Percentiles rank a stretch among this genome's conserved stretches.
These are phyloP conservation scores for Thinocorus orbignyianus DNA, from an alignment of 2,113 vertebrate genomes.

Conservation along the genomic window DNA sequence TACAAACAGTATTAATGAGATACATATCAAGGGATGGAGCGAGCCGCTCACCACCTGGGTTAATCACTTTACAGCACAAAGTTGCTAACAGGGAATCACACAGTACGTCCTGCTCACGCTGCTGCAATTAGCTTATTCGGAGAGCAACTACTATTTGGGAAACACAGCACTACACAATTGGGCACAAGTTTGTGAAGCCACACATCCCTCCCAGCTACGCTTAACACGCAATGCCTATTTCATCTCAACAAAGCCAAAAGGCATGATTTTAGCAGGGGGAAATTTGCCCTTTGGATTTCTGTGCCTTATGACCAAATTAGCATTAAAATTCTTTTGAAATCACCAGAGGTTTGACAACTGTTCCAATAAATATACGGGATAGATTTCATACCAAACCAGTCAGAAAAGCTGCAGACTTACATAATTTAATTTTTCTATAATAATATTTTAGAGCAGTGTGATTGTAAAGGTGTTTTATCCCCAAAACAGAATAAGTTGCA, in stretches of 20 bases:
- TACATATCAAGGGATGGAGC: constrained; percentile 49
- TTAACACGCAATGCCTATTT: not conserved
- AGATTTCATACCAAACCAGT: not conserved
- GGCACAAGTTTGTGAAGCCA: not conserved
- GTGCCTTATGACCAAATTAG: constrained; percentile 22
- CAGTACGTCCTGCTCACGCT: not conserved
- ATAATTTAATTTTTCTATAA: not conserved
- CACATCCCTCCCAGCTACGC: not conserved
- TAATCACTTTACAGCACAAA: constrained; percentile 56
- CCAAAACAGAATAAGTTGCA: not conserved
- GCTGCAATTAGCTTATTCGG: constrained; percentile 1
- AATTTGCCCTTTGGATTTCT: constrained; percentile 12
- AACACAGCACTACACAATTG: not conserved
- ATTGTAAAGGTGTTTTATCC: not conserved
- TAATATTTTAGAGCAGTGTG: not conserved
- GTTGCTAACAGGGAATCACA: not conserved
- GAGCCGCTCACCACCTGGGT: constrained; percentile 64
- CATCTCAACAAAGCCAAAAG: not conserved
- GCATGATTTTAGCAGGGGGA: not conserved
- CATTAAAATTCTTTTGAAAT: constrained; percentile 16
- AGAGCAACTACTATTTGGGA: not conserved
- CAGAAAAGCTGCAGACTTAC: not conserved
- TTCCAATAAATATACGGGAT: not conserved
- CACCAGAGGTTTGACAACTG: constrained; percentile 22
- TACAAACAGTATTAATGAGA: constrained; percentile 71